phyloP scores from a whole-genome alignment of 2,888 invertebrate genomes.

The Colostygia pectinataria region DNA sequence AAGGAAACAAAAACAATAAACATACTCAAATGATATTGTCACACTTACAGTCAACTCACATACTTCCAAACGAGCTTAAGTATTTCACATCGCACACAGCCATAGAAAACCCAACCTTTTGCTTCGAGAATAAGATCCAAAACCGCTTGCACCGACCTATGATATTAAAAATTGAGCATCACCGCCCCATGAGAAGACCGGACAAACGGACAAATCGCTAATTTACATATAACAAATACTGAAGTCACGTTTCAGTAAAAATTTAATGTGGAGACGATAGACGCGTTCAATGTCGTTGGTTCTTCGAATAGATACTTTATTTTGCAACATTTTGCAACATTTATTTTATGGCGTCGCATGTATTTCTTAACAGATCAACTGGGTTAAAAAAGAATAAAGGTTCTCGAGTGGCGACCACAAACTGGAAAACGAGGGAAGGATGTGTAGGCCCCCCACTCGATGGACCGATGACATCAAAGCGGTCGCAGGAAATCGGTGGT shows the following conservation, averaged over 20 bases:
- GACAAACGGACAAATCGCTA: constrained; percentile 75
- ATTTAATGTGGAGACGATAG: constrained; percentile 57
- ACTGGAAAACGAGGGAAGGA: too few relatives aligned
- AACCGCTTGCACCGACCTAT: constrained; percentile 12
- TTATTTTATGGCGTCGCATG: background rate
- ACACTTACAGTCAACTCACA: constrained; percentile 9
- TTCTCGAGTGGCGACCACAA: too few relatives aligned
- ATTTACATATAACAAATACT: constrained; percentile 84
- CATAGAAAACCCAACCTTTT: constrained; percentile 1
- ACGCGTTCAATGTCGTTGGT: constrained; percentile 14
- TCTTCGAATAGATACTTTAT: constrained; percentile 8
- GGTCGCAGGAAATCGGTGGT: too few relatives aligned
- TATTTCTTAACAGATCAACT: background rate
- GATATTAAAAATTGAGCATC: constrained; percentile 46
- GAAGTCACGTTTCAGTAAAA: constrained; percentile 81
- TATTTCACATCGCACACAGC: background rate
- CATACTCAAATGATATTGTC: constrained; percentile 7
- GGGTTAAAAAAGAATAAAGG: background rate
- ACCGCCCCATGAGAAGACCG: constrained; percentile 53
- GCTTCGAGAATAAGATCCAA: constrained; percentile 17
- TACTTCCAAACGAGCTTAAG: constrained; percentile 11
- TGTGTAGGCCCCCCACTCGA: too few relatives aligned
- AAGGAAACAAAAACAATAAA: too few relatives aligned
- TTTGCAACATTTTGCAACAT: constrained; percentile 5
- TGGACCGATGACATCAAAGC: too few relatives aligned